These are phyloP conservation scores for Drosophila gaucha DNA, from an alignment of 2,888 invertebrate species.

Conservation along the genomic window DNA sequence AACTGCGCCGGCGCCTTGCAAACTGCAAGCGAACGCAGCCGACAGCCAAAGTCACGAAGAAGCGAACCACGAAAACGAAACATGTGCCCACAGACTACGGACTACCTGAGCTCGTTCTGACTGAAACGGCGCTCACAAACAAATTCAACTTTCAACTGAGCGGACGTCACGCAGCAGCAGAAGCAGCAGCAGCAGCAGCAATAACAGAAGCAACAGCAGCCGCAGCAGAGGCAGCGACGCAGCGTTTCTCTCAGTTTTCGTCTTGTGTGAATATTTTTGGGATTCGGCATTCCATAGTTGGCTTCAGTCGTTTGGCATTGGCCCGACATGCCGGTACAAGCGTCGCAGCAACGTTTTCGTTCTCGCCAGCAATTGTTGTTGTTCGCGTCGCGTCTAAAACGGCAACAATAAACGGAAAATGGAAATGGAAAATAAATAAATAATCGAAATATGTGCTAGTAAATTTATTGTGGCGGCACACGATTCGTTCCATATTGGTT, in stretches of 20 bases:
- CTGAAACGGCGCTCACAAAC: slow-evolving; percentile 64
- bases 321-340: slow-evolving; percentile 76
- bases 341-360: slow-evolving; percentile 38
- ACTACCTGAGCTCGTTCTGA: slow-evolving; percentile 61
- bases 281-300: slow-evolving; percentile 53
- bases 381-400: slow-evolving; percentile 24
- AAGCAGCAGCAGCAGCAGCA: slow-evolving; percentile 22
- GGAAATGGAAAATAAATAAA: slow-evolving; percentile 21
- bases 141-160: slow-evolving; percentile 69
- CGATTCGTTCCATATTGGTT: slow-evolving; percentile 20
- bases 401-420: slow-evolving; percentile 28
- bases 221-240: slow-evolving; percentile 11
- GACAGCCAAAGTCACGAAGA: slow-evolving; percentile 26
- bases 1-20: slow-evolving; percentile 67
- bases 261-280: slow-evolving; percentile 31
- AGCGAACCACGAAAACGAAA: slow-evolving; percentile 23
- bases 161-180: slow-evolving; percentile 60
- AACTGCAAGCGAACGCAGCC: slow-evolving; percentile 55
- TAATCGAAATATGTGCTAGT: slow-evolving; percentile 32
- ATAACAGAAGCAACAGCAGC: slow-evolving; percentile 15
- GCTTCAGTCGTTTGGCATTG: slow-evolving; percentile 69
- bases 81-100: slow-evolving; percentile 41
- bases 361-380: slow-evolving; percentile 21
- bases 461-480: slow-evolving; percentile 11
- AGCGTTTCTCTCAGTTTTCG: slow-evolving; percentile 27